Evolutionary conservation across 2,113 vertebrate genomes (phyloP).

Genomic region (Poecilia latipinna): DNA sequence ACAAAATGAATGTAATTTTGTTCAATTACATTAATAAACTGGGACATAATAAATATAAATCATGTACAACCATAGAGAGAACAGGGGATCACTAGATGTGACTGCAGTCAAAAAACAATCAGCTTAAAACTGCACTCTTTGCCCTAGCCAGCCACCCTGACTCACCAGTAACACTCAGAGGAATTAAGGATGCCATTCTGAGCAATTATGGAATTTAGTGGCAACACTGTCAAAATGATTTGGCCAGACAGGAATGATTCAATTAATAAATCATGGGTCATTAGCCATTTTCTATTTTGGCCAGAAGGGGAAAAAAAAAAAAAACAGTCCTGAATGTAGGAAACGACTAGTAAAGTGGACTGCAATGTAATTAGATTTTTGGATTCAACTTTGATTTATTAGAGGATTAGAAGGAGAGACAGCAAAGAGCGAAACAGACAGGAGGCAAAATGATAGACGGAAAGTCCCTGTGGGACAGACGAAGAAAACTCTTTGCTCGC

Average conservation of each 20-base stretch:
- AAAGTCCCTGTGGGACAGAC: conserved; percentile 7
- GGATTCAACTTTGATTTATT: conserved; percentile 55
- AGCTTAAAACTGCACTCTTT: neutral
- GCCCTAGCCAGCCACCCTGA: conserved; percentile 26
- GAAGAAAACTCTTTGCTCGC: conserved; percentile 37
- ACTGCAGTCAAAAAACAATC: neutral
- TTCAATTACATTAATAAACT: neutral
- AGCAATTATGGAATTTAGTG: conserved; percentile 73
- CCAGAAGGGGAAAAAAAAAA: conserved; percentile 22
- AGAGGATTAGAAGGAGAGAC: conserved; percentile 30
- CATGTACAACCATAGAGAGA: neutral
- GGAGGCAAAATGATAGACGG: conserved; percentile 6
- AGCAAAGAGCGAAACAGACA: neutral
- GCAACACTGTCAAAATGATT: conserved; percentile 76
- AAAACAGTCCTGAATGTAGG: conserved; percentile 51
- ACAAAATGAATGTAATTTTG: neutral
- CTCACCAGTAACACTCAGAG: conserved; percentile 44
- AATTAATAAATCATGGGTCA: conserved; percentile 76
- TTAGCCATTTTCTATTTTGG: conserved; percentile 67
- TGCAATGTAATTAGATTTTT: conserved; percentile 75
- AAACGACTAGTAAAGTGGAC: conserved; percentile 67
- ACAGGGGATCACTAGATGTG: neutral
- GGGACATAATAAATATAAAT: neutral
- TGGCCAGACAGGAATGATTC: conserved; percentile 71
- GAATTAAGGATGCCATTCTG: conserved; percentile 59